phyloP scores from a whole-genome alignment of 2,113 vertebrate species.

The Rhinoderma darwinii region DNA sequence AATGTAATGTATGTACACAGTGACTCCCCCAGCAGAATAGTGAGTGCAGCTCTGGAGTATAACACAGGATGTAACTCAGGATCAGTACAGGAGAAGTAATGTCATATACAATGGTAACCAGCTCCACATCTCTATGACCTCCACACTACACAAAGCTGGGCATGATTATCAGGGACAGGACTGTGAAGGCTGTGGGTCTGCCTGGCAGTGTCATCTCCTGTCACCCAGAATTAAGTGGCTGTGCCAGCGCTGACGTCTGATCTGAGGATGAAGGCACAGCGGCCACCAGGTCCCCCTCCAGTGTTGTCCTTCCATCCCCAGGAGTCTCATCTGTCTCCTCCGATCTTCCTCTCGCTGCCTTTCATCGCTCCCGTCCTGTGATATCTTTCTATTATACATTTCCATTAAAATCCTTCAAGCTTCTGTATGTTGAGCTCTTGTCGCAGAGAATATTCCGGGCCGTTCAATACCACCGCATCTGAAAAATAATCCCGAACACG shows the following conservation, averaged over 20 bases:
- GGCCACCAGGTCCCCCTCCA: slow-evolving; percentile 13
- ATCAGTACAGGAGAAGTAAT: too few species aligned
- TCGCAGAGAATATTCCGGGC: background rate
- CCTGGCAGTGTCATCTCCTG: slow-evolving; percentile 40
- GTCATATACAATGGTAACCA: background rate
- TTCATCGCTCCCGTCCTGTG: background rate
- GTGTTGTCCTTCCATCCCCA: background rate
- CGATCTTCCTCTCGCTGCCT: slow-evolving; percentile 16
- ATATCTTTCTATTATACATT: background rate
- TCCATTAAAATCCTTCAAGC: background rate
- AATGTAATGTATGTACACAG: too few species aligned
- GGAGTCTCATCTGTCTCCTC: slow-evolving; percentile 35
- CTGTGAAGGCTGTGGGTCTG: slow-evolving; percentile 27
- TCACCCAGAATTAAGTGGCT: slow-evolving; percentile 53
- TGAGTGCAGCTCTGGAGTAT: too few species aligned
- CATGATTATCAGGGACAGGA: slow-evolving; percentile 21
- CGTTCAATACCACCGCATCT: too few species aligned
- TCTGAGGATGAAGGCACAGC: background rate
- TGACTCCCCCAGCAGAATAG: too few species aligned
- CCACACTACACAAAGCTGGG: background rate
- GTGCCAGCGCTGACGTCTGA: slow-evolving; percentile 21
- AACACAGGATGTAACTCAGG: too few species aligned
- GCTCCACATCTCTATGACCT: background rate
- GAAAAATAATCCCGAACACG: too few species aligned
- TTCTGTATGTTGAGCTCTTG: background rate